Conservation (phyloP, 1,140 invertebrate species). For the Druon quercuslanigerum region DNA sequence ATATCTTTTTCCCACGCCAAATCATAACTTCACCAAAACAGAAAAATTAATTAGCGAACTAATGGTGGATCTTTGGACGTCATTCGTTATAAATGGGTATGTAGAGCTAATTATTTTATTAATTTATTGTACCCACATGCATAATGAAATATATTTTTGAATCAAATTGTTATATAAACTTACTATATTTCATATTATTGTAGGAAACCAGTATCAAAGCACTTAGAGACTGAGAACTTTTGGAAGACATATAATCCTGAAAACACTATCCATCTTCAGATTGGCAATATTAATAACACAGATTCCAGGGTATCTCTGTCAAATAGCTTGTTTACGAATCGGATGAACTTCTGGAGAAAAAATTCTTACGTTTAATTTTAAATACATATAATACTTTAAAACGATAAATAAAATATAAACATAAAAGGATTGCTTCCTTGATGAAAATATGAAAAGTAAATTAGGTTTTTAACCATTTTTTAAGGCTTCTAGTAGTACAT, state of each 20-base stretch:
- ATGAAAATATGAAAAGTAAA: too few species aligned
- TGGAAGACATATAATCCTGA: background rate
- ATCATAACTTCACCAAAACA: background rate
- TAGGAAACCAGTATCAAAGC: background rate
- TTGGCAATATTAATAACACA: background rate
- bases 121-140: too few species aligned
- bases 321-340: background rate
- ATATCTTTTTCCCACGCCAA: background rate
- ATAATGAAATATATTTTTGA: background rate
- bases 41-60: conserved; percentile 8
- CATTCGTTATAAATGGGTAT: conserved; percentile 7
- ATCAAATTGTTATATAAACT: background rate
- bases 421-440: too few species aligned
- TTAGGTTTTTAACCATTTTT: too few species aligned
- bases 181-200: background rate
- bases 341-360: conserved; percentile 9
- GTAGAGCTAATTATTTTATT: too few species aligned
- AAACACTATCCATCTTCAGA: background rate
- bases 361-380: background rate
- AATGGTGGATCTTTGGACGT: conserved; percentile 13
- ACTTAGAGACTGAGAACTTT: background rate
- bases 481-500: too few species aligned
- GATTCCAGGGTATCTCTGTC: background rate
- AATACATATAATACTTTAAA: too few species aligned
- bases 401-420: too few species aligned